Conservation (phyloP, 2,888 invertebrate genomes). For the Corbicula japonica region DNA sequence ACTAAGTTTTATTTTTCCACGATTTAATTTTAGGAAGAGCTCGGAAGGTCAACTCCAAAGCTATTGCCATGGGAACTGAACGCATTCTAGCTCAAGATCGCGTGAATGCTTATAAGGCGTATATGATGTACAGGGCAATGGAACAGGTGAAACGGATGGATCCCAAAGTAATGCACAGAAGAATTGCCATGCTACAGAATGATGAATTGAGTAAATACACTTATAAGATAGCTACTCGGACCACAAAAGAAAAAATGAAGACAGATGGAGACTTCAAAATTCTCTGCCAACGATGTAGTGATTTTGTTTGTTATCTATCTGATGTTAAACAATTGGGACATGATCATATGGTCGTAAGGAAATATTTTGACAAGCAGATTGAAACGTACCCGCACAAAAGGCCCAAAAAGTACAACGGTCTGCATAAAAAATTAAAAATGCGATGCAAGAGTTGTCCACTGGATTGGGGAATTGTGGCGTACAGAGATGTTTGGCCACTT, state of each 20-base stretch:
- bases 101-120: conserved; percentile 44
- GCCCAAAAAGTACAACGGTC: conserved; percentile 38
- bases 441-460: conserved; percentile 45
- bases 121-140: conserved; percentile 53
- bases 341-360: conserved; percentile 44
- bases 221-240: too few species aligned
- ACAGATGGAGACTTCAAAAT: too few species aligned
- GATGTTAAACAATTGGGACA: conserved; percentile 12
- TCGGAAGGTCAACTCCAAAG: conserved; percentile 42
- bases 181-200: too few species aligned
- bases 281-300: conserved; percentile 28
- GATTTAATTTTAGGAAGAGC: conserved; percentile 52
- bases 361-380: conserved; percentile 20
- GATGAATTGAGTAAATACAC: too few species aligned
- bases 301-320: conserved; percentile 13
- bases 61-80: conserved; percentile 31
- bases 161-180: neutral
- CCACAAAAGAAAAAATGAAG: conserved; percentile 3
- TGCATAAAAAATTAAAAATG: conserved; percentile 41
- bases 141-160: conserved; percentile 10
- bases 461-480: conserved; percentile 46
- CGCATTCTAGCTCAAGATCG: conserved; percentile 20
- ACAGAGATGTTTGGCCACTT: conserved; percentile 10
- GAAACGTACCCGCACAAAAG: conserved; percentile 21
- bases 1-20: neutral